Evolutionary conservation across 2,113 vertebrate species (phyloP).

Genomic region (Peucedramus taeniatus): DNA sequence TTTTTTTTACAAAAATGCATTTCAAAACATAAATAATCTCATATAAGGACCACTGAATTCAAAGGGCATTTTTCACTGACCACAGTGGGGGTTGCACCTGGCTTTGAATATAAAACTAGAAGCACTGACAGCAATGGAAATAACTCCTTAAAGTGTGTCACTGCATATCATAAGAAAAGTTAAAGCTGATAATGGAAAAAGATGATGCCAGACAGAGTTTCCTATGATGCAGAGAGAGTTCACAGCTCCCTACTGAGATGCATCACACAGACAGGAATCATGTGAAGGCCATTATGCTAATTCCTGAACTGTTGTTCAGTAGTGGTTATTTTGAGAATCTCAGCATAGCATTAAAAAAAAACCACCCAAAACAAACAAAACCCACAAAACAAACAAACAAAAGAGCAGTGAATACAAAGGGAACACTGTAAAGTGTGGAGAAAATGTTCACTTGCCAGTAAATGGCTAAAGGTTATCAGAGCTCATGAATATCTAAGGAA

Average conservation of each 20-base stretch:
- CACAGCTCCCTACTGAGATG: not conserved
- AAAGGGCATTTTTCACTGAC: not conserved
- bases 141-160: not conserved
- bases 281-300: not conserved
- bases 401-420: not conserved
- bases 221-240: not conserved
- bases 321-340: slow-evolving; percentile 8
- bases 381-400: not conserved
- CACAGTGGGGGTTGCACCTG: not conserved
- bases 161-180: not conserved
- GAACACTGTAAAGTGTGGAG: not conserved
- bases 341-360: not conserved
- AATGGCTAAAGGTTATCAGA: not conserved
- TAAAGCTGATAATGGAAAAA: not conserved
- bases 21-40: not conserved
- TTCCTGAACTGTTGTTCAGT: not conserved
- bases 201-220: not conserved
- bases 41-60: not conserved
- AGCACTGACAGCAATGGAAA: not conserved
- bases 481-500: not conserved
- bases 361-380: not conserved
- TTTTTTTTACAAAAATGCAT: not conserved
- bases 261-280: not conserved
- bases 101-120: not conserved
- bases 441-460: not conserved